phyloP scores from a whole-genome alignment of 2,797 vertebrate species.

The Leptodactylus fallax region DNA sequence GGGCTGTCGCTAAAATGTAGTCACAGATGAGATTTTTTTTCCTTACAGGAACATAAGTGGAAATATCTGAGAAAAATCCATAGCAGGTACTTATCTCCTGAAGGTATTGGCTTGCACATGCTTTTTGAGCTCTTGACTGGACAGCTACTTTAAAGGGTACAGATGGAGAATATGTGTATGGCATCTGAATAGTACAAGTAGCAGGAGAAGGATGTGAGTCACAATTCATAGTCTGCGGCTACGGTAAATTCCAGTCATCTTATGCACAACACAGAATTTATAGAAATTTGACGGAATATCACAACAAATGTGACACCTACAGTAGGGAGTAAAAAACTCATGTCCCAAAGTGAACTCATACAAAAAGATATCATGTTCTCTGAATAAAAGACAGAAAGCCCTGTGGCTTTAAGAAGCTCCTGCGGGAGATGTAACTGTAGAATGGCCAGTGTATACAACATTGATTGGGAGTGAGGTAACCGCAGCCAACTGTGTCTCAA shows the following conservation, averaged over 20 bases:
- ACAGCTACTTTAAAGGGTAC: no score
- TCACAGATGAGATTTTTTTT: no score
- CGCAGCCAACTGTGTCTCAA: conserved; percentile 81
- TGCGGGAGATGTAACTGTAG: conserved; percentile 73
- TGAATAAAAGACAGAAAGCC: conserved; percentile 30
- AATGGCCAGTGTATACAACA: conserved; percentile 75
- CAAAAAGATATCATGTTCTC: conserved; percentile 35
- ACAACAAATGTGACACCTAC: background rate
- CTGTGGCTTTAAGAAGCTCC: conserved; percentile 73
- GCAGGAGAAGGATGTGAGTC: background rate
- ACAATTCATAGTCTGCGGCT: no score
- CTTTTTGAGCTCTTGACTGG: no score
- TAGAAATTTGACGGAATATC: background rate
- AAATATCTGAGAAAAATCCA: no score
- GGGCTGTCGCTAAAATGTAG: no score
- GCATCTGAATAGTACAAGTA: background rate
- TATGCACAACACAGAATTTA: background rate
- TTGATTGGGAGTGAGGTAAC: conserved; percentile 85
- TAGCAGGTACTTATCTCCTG: no score
- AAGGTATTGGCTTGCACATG: no score
- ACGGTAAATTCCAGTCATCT: no score
- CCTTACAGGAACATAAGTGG: no score
- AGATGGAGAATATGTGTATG: background rate
- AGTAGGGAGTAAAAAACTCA: background rate
- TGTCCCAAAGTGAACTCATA: conserved; percentile 55